Conservation (phyloP, 1,140 invertebrate species). For the honey bee (Apis mellifera) region Amel_HAv3.1 CM009946.2:4215501-4216000, state of each 20-base stretch:
- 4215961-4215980: conserved; percentile 79
- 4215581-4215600: neutral
- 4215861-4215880: conserved; percentile 72
- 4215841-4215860: conserved; percentile 77
- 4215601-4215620: conserved; percentile 20
- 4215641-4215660: too few species aligned
- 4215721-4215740: conserved; percentile 80
- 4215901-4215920: conserved; percentile 19
- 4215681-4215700: conserved; percentile 68
- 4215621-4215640: too few species aligned
- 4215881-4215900: too few species aligned
- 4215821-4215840: too few species aligned
- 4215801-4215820: too few species aligned
- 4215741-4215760: conserved; percentile 79
- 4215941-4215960: conserved; percentile 81
- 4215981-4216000: conserved; percentile 81
- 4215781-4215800: too few species aligned
- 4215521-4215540: too few species aligned
- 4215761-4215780: conserved; percentile 79
- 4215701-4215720: conserved; percentile 80
- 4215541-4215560: neutral
- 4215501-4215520: too few species aligned
- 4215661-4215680: conserved; percentile 58
- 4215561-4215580: conserved; percentile 3
- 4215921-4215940: conserved; percentile 80